Conservation (phyloP, 64 coral and sea anemone species). For the Platygyra sinensis region DNA sequence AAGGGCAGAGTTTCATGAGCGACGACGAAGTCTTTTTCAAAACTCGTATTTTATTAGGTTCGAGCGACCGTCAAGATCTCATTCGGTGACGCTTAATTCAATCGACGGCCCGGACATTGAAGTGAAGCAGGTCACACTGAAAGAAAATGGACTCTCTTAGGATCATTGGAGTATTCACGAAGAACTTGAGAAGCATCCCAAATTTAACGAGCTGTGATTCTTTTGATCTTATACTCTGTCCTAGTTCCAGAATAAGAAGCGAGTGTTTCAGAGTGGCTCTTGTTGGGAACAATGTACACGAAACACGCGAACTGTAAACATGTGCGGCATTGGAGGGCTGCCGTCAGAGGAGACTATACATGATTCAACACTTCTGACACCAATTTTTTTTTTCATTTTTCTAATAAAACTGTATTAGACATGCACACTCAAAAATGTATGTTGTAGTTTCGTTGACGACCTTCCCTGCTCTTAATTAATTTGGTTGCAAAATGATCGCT, state of each 20-base stretch:
- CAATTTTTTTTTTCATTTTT: too few relatives aligned
- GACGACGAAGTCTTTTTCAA: background rate
- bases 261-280: slow-evolving; percentile 43
- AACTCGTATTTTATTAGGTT: background rate
- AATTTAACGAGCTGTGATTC: slow-evolving; percentile 13
- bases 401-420: too few relatives aligned
- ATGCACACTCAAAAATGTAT: too few relatives aligned
- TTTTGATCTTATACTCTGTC: slow-evolving; percentile 76
- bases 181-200: background rate
- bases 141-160: slow-evolving; percentile 58
- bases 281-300: slow-evolving; percentile 68
- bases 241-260: slow-evolving; percentile 28
- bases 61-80: background rate
- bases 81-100: slow-evolving; percentile 7
- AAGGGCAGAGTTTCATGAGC: slow-evolving; percentile 49
- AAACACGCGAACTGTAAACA: slow-evolving; percentile 49
- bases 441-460: too few relatives aligned
- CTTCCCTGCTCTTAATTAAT: too few relatives aligned
- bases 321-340: slow-evolving; percentile 51
- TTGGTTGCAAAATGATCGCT: too few relatives aligned
- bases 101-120: slow-evolving; percentile 23
- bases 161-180: slow-evolving; percentile 45
- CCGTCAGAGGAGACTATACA: slow-evolving; percentile 27
- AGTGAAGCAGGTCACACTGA: slow-evolving; percentile 42
- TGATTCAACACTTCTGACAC: background rate